A percentile compares a stretch with the other conserved stretches of the same genome.
These are phyloP conservation scores for Tetramorium alpestre DNA, from an alignment of 1,140 invertebrate species.

Conservation along the genomic window DNA sequence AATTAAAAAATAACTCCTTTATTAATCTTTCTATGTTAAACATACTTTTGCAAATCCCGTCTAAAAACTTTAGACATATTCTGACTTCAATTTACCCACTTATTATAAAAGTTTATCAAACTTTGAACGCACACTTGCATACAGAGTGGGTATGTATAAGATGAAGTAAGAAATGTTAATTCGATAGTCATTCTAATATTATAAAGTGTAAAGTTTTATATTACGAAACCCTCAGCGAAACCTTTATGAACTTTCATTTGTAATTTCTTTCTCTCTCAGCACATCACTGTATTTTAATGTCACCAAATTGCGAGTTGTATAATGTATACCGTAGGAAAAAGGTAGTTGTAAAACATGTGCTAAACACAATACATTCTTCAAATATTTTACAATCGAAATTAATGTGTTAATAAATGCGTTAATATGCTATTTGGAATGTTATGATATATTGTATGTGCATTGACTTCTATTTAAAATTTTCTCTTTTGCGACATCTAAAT, in stretches of 20 bases:
- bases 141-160: neutral
- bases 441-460: neutral
- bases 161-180: constrained; percentile 6
- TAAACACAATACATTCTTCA: neutral
- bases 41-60: neutral
- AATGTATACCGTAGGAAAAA: neutral
- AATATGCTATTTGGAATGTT: neutral
- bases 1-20: neutral
- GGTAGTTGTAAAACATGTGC: neutral
- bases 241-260: neutral
- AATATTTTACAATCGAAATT: neutral
- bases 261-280: neutral
- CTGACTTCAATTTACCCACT: constrained; percentile 9
- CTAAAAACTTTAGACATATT: constrained; percentile 15
- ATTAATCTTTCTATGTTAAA: neutral
- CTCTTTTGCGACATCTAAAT: neutral
- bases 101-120: constrained; percentile 37
- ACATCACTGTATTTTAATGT: neutral
- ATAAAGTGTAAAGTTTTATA: constrained; percentile 20
- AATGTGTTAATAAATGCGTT: neutral
- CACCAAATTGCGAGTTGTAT: neutral
- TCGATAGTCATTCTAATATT: constrained; percentile 5
- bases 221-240: neutral
- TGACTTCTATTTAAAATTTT: constrained; percentile 5
- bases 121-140: neutral